Conservation (phyloP, 2,113 vertebrate genomes). For the Chunga burmeisteri region DNA sequence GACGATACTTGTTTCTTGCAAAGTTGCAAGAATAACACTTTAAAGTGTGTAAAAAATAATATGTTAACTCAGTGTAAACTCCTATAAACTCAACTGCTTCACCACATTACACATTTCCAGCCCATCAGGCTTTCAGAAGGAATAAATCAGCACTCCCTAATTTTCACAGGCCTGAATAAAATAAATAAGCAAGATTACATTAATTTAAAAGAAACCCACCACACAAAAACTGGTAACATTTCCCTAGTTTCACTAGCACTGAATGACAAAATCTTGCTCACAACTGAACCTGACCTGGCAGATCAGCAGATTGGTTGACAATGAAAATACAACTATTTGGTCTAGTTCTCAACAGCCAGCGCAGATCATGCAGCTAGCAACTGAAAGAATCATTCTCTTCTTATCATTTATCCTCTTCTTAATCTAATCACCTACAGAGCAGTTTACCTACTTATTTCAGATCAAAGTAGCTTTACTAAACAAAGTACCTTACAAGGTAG, state of each 20-base stretch:
- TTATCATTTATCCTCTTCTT: not conserved
- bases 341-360: not conserved
- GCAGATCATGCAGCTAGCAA: not conserved
- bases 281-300: not conserved
- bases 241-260: not conserved
- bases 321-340: not conserved
- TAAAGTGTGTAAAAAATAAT: not conserved
- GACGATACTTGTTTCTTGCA: not conserved
- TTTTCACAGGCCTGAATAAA: not conserved
- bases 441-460: not conserved
- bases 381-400: not conserved
- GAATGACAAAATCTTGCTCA: not conserved
- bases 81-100: not conserved
- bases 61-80: not conserved
- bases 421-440: not conserved
- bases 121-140: not conserved
- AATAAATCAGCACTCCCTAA: not conserved
- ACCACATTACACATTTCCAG: not conserved
- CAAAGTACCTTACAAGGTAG: not conserved
- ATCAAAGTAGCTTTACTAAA: not conserved
- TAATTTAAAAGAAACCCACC: not conserved
- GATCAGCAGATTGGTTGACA: not conserved
- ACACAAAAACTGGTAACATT: not conserved
- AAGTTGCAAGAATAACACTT: not conserved
- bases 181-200: not conserved